Evolutionary conservation across 2,797 vertebrate genomes (phyloP).

Genomic region (Karalla daura): DNA sequence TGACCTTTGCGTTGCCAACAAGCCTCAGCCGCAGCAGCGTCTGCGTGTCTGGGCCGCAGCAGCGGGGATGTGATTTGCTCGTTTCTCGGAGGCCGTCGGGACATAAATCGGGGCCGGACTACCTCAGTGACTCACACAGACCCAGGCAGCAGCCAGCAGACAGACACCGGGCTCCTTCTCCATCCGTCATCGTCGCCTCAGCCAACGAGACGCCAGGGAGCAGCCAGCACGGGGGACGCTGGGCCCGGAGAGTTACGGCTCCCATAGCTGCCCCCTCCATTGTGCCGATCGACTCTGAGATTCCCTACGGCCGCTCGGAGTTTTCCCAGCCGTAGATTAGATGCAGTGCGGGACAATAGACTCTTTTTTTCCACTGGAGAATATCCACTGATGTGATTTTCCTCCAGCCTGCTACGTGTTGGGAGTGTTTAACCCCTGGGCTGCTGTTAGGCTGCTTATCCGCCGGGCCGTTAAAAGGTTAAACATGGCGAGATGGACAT

Average conservation of each 20-base stretch:
- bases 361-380: conserved; percentile 47
- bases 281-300: conserved; percentile 39
- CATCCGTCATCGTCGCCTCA: conserved; percentile 69
- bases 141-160: conserved; percentile 57
- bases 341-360: conserved; percentile 44
- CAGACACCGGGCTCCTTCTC: conserved; percentile 44
- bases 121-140: conserved; percentile 53
- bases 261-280: conserved; percentile 38
- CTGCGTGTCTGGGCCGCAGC: conserved; percentile 3
- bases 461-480: conserved; percentile 55
- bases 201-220: conserved; percentile 74
- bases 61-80: conserved; percentile 25
- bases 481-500: conserved; percentile 49
- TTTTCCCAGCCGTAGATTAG: conserved; percentile 61
- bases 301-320: conserved; percentile 49
- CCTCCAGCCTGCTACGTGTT: conserved; percentile 1
- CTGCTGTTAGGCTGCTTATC: conserved; percentile 26
- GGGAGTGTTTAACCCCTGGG: conserved; percentile 50
- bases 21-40: conserved; percentile 8
- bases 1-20: neutral
- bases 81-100: conserved; percentile 31
- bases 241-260: conserved; percentile 55
- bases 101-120: conserved; percentile 57
- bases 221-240: conserved; percentile 47
- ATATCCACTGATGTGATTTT: conserved; percentile 26